These are phyloP conservation scores for Radopholus similis DNA, from an alignment of 1,140 invertebrate genomes.

Conservation along the genomic window DNA sequence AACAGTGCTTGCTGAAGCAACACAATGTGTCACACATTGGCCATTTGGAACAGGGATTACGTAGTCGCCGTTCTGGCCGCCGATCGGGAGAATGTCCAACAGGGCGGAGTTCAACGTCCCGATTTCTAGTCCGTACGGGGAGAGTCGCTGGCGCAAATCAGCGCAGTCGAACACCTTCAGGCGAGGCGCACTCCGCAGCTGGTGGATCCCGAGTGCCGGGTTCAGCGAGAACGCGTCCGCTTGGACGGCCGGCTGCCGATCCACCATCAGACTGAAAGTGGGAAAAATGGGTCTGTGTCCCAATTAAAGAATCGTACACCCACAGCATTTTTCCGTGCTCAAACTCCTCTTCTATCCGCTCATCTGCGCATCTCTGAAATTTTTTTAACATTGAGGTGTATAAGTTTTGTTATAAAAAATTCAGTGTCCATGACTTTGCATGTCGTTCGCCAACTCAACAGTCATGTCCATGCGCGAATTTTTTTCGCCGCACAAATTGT, in stretches of 20 bases:
- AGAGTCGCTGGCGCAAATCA: neutral
- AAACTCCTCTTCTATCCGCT: slow-evolving; percentile 34
- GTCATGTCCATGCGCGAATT: too few relatives aligned
- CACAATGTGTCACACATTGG: neutral
- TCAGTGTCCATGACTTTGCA: too few relatives aligned
- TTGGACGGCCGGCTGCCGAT: slow-evolving; percentile 29
- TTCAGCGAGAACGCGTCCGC: neutral
- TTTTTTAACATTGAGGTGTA: neutral
- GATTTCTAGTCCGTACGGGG: slow-evolving; percentile 11
- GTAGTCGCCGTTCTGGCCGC: neutral
- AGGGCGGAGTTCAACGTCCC: slow-evolving; percentile 22
- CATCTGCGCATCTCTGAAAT: slow-evolving; percentile 15
- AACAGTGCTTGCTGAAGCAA: neutral
- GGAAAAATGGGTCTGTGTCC: neutral
- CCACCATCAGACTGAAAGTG: slow-evolving; percentile 35
- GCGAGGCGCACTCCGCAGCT: neutral
- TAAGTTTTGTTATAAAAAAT: too few relatives aligned
- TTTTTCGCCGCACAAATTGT: too few relatives aligned
- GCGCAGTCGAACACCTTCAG: neutral
- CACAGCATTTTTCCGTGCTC: slow-evolving; percentile 6
- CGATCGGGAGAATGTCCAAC: slow-evolving; percentile 14
- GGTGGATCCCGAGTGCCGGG: neutral
- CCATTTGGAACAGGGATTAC: neutral
- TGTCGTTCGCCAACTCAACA: too few relatives aligned
- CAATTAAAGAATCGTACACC: neutral